Base-by-base conservation (phyloP, 2,888 invertebrate species). In the Cryptocheilus praepositus region DNA sequence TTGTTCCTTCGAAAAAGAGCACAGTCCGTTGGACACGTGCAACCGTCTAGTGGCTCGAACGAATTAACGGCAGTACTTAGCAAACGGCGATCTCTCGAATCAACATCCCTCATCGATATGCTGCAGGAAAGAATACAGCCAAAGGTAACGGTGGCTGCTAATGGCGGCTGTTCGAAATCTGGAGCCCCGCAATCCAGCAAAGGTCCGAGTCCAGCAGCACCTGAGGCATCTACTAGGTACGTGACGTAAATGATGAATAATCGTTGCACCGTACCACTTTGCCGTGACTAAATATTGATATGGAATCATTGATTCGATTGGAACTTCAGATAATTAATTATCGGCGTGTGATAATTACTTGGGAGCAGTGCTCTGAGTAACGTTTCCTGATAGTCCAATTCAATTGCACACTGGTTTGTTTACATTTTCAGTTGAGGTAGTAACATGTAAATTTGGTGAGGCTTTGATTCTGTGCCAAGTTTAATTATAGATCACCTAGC, bases 1-100 rank as follows among this genome's bases (percentile, higher is more conserved):
- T 77, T 80, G 59, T 84, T 83, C 73, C 80, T 83, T 25, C 68
- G 87, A 36, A 84, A 87, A 77, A 77, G 85, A 72, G 84, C 89
- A 60, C 83, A 88, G 66, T 86, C 88, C 11, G 76, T 88, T 63
- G 82, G 86, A 43, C 85, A 86, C 55, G 81, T 84, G 63, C 81
- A 84, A 68, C 81, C 83, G 49, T 71, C 74, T 11, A 73, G 73
- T 18, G 72, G 36, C 21, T 67, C 65, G 25, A 77, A 73, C 13
- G 84, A 85, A 54, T 71, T 82, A 16, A 55, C 66, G 19, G 71
- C 67, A 19, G 67, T 66, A 62, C 73, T 74, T 62, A 67, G 64
- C 43, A 79, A 79, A 60, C 74, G 81, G 59, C 73, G 79, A 56
- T 83, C 83, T 51, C 73, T 82, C 15, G 83, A 83, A 55, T 73